Base-by-base conservation (phyloP, 2,888 invertebrate species). In the Cosmia pyralina region DNA sequence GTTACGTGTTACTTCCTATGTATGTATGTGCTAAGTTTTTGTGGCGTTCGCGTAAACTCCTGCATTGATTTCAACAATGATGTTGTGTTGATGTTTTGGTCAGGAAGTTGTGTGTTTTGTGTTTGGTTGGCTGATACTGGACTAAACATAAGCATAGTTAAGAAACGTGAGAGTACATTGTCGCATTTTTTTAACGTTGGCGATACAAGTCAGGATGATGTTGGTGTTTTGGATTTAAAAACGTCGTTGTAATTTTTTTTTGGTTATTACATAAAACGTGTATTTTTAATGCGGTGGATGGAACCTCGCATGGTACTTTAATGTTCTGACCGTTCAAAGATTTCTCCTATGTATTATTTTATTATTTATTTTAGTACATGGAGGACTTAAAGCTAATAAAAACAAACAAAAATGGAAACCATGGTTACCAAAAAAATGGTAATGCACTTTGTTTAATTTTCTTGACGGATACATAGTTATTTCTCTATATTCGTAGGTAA, bases 1-100 rank as follows among this genome's bases (percentile, higher is more conserved):
- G 70, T 84, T 85, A 85, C 66, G 75, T 76, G 65, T 76, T 74
- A 77, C 86, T 85, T 85, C 86, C 84, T 85, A 68, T 46, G 55
- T 68, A 17, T 65, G 41, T 64, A 28, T 53, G 46, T 59, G 53
- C 72, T 28, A 13, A 17, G 59, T 55, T 82, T 85, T 84, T 85
- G 70, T 38, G 28, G 8, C 41, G 41, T 65, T 83, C 80, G 82
- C 75, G 71, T 71, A 83, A 85, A 85, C 77, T 68, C 44, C 62
- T 75, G 70, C 63, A 60, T 74, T 57, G 69, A 57, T 81, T 84
- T 64, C 72, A 71, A 64, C 66, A 74, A 72, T 69, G 75, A 57
- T 52, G 69, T 44, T 50, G 19, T 82, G 59, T 67, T 74, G 52
- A 65, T 74, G 69, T 59, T 79, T 65, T 38, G 55, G 65, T 15